phyloP scores from a whole-genome alignment of 53 echinoderm and acorn worm genomes.

The Holothuria leucospilota region DNA sequence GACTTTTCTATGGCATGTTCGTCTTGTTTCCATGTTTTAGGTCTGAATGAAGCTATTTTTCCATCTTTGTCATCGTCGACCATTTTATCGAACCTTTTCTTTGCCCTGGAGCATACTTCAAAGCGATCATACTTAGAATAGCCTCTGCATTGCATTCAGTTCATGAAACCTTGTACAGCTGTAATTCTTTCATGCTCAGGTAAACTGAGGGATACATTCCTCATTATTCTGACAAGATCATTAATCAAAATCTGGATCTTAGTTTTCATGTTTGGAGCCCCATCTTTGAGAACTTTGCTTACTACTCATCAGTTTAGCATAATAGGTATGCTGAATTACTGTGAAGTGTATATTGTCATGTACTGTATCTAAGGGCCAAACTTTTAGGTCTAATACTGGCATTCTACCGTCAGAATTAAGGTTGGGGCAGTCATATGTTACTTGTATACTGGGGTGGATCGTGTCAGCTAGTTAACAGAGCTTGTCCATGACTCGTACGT shows the following conservation, averaged over 20 bases:
- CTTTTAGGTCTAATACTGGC: slow-evolving; percentile 9
- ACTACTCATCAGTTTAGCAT: slow-evolving; percentile 2
- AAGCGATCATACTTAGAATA: not conserved
- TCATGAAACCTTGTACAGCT: not conserved
- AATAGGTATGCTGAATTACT: not conserved
- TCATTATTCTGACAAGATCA: slow-evolving; percentile 16
- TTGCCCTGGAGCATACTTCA: no score
- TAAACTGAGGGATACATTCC: slow-evolving; percentile 5
- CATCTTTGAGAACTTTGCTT: not conserved
- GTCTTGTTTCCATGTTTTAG: no score
- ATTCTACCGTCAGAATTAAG: not conserved
- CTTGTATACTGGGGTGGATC: no score
- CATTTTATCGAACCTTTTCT: no score
- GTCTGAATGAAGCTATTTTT: no score
- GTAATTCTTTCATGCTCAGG: slow-evolving; percentile 5
- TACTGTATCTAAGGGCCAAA: not conserved
- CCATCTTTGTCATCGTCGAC: no score
- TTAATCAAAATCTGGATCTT: not conserved
- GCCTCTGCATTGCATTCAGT: not conserved
- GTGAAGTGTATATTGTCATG: not conserved
- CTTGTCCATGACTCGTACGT: no score
- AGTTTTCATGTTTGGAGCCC: not conserved
- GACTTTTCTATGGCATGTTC: no score
- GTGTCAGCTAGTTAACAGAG: no score
- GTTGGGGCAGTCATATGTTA: not conserved